Evolutionary conservation across 2,888 invertebrate species (phyloP), one percentile per base, ranked within the genome.

Genomic region (Eupithecia abbreviata): DNA sequence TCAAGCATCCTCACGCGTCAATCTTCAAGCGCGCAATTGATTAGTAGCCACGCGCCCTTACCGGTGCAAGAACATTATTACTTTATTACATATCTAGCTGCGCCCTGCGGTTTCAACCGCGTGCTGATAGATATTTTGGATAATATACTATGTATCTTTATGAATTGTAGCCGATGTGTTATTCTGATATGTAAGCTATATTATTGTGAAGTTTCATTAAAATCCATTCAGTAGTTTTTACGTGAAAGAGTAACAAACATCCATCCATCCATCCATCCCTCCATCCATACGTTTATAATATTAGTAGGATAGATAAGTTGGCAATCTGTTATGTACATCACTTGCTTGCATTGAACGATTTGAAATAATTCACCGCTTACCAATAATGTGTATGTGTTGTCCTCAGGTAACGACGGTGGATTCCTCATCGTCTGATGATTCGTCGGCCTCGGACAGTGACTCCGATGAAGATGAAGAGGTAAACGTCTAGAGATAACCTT

Each of bases 351-450:
- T 4, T n/a, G 6, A 51, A 51, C n/a, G 6, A 51, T 15, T 15
- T 1, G 47, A 13, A 49, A 15, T 51, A 30, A 30, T 30, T 30
- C 1, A 30, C 30, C 15, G 15, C 15, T 49, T 3, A 49, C 49
- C 10, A 47, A 9, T 47, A 51, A 18, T 10, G 58, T 18, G 7
- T 62, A 30, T 30, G 30, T 72, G 9, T 79, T 77, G 55, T 71
- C 82, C 76, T 0, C 84, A 94, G 92, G 95, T 95, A 6, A 95
- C 95, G 75, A 94, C 95, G 7, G 95, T 95, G 62, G 95, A 95
- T 79, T 95, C 95, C 0, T 95, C 95, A 66, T 95, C 95, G 49
- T 92, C 92, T 51, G 95, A 95, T 73, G 94, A 95, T 49, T 90
- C 93, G 0, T 93, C 93, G 0, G 94, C 92, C 0, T 92, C 93